A percentile compares a stretch with the other conserved stretches of the same genome.
These are phyloP conservation scores for Hydrotaea diabolus DNA, from an alignment of 2,888 invertebrate species.

Conservation along the genomic window DNA sequence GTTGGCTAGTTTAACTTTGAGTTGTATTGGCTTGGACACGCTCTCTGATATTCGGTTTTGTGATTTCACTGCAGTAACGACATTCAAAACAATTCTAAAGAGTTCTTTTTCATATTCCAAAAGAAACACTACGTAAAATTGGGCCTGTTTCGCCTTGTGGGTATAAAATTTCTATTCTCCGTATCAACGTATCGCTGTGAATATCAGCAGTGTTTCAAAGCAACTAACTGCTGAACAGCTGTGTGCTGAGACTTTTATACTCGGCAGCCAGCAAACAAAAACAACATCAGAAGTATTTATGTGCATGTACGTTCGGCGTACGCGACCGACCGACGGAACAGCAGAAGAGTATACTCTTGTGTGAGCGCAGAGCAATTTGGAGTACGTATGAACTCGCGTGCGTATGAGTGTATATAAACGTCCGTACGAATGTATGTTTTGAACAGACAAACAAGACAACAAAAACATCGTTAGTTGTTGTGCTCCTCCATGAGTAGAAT, in stretches of 20 bases:
- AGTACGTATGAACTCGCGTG: slow-evolving; percentile 4
- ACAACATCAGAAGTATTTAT: neutral
- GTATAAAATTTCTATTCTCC: slow-evolving; percentile 11
- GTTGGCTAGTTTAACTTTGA: slow-evolving; percentile 53
- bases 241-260: slow-evolving; percentile 63
- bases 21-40: slow-evolving; percentile 50
- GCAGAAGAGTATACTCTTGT: slow-evolving; percentile 20
- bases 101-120: slow-evolving; percentile 23
- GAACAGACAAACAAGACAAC: slow-evolving; percentile 39
- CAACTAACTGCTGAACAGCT: slow-evolving; percentile 65
- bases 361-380: slow-evolving; percentile 23
- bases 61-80: slow-evolving; percentile 6
- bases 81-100: slow-evolving; percentile 32
- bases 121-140: slow-evolving; percentile 35
- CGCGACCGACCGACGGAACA: slow-evolving; percentile 24
- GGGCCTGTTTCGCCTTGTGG: neutral
- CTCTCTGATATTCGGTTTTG: slow-evolving; percentile 61
- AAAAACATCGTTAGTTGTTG: slow-evolving; percentile 55
- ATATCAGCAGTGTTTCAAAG: slow-evolving; percentile 65
- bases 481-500: slow-evolving; percentile 54
- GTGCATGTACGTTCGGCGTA: slow-evolving; percentile 30
- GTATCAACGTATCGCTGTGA: slow-evolving; percentile 49
- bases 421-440: neutral
- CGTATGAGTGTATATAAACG: neutral
- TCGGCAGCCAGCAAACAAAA: slow-evolving; percentile 43